A percentile compares a stretch with the other conserved stretches of the same genome.
These are phyloP conservation scores for Cylloceria caligata DNA, from an alignment of 2,888 invertebrate genomes.

Conservation along the genomic window DNA sequence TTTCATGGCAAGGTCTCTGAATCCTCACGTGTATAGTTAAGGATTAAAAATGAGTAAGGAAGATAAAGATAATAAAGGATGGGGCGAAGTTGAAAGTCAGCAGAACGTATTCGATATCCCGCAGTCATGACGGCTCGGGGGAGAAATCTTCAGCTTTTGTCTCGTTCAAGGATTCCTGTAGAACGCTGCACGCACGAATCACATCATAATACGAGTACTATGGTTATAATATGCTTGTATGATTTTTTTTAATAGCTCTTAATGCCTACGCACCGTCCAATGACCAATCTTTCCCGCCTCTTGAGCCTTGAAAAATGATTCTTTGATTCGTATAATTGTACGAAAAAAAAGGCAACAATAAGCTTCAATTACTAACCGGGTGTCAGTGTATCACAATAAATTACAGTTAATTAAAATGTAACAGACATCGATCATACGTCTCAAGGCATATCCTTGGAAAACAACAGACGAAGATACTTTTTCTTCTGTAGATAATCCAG, in stretches of 20 bases:
- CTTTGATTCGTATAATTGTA: conserved; percentile 65
- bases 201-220: conserved; percentile 48
- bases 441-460: not conserved
- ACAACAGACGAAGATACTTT: not conserved
- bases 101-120: conserved; percentile 58
- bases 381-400: conserved; percentile 47
- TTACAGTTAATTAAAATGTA: conserved; percentile 55
- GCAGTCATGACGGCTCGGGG: conserved; percentile 45
- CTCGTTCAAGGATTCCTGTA: conserved; percentile 61
- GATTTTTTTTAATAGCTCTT: conserved; percentile 48
- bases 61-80: conserved; percentile 14
- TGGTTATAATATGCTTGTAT: conserved; percentile 43
- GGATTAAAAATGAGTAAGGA: conserved; percentile 8
- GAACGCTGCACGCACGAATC: conserved; percentile 47
- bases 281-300: conserved; percentile 52
- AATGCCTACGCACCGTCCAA: conserved; percentile 35
- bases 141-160: conserved; percentile 57
- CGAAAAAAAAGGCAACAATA: conserved; percentile 49
- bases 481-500: not conserved
- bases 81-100: conserved; percentile 30
- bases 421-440: conserved; percentile 54
- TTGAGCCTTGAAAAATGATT: conserved; percentile 68
- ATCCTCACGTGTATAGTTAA: conserved; percentile 1
- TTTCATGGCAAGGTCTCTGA: not conserved
- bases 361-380: conserved; percentile 49